These are phyloP conservation scores for Drosophila willistoni DNA, from an alignment of 1,140 invertebrate genomes.

Conservation along the genomic window DNA sequence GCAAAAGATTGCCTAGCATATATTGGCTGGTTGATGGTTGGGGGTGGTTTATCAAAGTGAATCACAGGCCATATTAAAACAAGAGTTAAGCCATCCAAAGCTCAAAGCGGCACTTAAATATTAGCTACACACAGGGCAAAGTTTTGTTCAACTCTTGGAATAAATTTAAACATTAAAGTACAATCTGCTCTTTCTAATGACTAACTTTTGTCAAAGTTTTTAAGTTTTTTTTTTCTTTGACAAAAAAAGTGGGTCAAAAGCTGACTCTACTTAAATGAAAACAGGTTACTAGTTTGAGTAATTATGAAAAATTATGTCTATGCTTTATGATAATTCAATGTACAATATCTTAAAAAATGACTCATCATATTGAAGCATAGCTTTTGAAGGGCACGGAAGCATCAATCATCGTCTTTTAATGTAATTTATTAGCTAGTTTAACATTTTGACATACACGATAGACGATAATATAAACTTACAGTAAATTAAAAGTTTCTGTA, in stretches of 20 bases:
- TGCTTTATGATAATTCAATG: background rate
- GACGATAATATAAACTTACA: too few species aligned
- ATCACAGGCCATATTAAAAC: conserved; percentile 12
- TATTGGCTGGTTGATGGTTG: background rate
- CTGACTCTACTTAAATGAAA: background rate
- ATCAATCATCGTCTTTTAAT: background rate
- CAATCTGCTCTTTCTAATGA: too few species aligned
- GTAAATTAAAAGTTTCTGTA: too few species aligned
- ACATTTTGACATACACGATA: too few species aligned
- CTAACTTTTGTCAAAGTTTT: too few species aligned
- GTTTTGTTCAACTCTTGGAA: background rate
- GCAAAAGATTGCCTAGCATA: conserved; percentile 22
- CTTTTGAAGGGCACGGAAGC: background rate
- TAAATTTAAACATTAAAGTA: background rate
- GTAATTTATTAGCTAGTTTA: too few species aligned
- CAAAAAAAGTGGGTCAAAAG: background rate
- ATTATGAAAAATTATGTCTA: background rate
- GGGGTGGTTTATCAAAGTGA: conserved; percentile 10
- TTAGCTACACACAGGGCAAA: background rate
- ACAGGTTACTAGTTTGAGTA: background rate
- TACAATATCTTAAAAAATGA: background rate
- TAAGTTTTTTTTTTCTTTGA: too few species aligned
- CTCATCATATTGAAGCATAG: background rate
- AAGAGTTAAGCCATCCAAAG: background rate
- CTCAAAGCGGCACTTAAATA: conserved; percentile 8